Conservation (phyloP, 2,888 invertebrate species). For the Cosmopolites sordidus region DNA sequence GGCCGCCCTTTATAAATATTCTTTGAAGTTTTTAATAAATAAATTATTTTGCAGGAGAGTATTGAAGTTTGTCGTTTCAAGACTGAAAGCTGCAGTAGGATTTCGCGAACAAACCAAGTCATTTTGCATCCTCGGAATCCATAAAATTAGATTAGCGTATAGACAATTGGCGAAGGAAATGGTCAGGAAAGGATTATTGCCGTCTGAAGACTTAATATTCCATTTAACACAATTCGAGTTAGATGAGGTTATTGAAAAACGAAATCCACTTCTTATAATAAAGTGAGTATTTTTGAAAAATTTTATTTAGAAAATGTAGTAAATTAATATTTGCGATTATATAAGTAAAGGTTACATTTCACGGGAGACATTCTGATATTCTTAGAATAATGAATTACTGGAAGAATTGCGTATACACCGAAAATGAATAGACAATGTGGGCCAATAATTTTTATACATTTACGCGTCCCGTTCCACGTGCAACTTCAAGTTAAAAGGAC, state of each 20-base stretch:
- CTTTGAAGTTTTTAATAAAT: no score
- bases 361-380: no score
- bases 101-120: conserved; percentile 67
- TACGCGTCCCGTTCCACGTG: no score
- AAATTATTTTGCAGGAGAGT: conserved; percentile 52
- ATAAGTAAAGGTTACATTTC: no score
- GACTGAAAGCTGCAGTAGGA: conserved; percentile 58
- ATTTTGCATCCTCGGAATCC: conserved; percentile 51
- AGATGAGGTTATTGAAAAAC: conserved; percentile 50
- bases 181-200: conserved; percentile 59
- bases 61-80: conserved; percentile 58
- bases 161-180: conserved; percentile 56
- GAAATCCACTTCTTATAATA: conserved; percentile 55
- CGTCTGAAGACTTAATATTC: conserved; percentile 61
- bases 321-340: no score
- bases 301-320: no score
- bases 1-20: no score
- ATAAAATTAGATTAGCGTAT: conserved; percentile 59
- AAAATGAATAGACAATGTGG: no score
- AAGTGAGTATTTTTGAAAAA: conserved; percentile 59
- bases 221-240: conserved; percentile 67
- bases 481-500: no score
- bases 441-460: no score
- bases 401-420: no score
- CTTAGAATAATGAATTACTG: no score